These are phyloP conservation scores for Dolichallabes microphthalmus DNA, from an alignment of 2,113 vertebrate species.

Conservation along the genomic window DNA sequence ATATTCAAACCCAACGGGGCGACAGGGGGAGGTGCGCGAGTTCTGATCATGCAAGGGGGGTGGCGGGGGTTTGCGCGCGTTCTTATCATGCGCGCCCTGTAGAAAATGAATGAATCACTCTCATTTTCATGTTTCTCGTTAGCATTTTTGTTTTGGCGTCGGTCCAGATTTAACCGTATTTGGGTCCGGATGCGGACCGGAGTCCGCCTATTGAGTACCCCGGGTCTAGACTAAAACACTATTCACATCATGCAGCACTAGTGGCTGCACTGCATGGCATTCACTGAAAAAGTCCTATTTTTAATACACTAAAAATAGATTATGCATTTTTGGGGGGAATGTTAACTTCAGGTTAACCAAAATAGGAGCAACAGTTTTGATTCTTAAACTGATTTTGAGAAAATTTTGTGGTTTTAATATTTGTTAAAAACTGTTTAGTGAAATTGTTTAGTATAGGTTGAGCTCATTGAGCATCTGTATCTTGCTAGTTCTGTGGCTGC, in stretches of 20 bases:
- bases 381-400: background rate
- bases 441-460: background rate
- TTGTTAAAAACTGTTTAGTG: background rate
- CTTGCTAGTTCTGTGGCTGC: slow-evolving; percentile 72
- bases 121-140: too few species aligned
- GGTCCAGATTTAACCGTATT: too few species aligned
- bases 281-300: too few species aligned
- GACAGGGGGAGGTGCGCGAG: too few species aligned
- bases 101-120: too few species aligned
- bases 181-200: too few species aligned
- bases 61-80: too few species aligned
- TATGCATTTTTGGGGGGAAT: background rate
- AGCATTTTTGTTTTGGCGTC: too few species aligned
- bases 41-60: too few species aligned
- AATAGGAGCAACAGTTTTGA: background rate
- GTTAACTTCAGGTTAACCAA: background rate
- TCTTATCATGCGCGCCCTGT: too few species aligned
- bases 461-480: slow-evolving; percentile 19
- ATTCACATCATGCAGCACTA: background rate
- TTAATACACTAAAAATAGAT: background rate
- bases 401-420: background rate
- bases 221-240: background rate
- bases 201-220: too few species aligned
- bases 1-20: too few species aligned
- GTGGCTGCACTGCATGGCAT: background rate